Evolutionary conservation across 2,888 invertebrate genomes (phyloP).

Genomic region (Aphodius granarius): DNA sequence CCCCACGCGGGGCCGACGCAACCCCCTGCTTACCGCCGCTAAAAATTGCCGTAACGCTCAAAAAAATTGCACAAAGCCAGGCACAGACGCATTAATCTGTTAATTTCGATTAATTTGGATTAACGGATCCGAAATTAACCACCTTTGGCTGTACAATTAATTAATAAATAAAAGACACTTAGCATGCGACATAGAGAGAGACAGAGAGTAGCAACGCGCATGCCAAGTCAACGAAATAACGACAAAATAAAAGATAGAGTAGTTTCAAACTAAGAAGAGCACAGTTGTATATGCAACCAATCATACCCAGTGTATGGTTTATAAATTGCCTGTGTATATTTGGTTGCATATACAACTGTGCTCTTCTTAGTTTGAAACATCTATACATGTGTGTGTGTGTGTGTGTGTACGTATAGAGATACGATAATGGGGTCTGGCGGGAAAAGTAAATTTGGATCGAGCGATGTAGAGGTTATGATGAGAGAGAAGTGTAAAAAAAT

Average conservation of each 20-base stretch:
- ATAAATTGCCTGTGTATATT: too few species aligned
- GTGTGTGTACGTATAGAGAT: neutral
- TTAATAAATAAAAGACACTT: neutral
- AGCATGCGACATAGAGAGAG: neutral
- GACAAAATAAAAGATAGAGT: neutral
- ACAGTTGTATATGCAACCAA: too few species aligned
- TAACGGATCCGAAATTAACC: neutral
- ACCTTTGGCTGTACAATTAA: neutral
- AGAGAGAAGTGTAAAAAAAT: neutral
- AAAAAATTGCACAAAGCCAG: neutral
- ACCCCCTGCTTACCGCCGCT: conserved; percentile 52
- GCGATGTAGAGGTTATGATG: neutral
- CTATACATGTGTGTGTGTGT: too few species aligned
- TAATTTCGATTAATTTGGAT: neutral
- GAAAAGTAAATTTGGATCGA: neutral
- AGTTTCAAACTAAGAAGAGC: too few species aligned
- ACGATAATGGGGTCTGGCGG: neutral
- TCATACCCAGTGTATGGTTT: too few species aligned
- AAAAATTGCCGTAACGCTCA: neutral
- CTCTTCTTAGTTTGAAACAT: too few species aligned
- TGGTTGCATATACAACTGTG: too few species aligned
- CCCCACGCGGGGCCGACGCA: conserved; percentile 40
- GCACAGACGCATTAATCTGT: neutral
- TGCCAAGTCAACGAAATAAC: neutral
- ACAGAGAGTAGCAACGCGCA: neutral